Evolutionary conservation across 2,113 vertebrate genomes (phyloP).

Genomic region (Coptodon rendalli): DNA sequence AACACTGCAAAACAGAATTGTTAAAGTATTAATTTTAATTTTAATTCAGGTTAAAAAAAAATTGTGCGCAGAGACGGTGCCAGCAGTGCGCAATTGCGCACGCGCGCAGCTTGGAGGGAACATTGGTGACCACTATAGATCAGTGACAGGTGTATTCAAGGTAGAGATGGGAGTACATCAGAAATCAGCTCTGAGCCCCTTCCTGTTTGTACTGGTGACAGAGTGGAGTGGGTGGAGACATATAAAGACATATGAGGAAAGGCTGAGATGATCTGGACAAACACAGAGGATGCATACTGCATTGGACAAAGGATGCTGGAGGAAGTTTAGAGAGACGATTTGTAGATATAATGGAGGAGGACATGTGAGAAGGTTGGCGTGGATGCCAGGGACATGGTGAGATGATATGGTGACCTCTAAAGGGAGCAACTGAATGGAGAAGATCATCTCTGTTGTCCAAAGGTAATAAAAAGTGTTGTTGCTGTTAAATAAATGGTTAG

Average conservation of each 20-base stretch:
- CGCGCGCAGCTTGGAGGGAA: fast-evolving
- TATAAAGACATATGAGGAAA: background rate
- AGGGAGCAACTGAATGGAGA: background rate
- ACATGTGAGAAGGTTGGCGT: background rate
- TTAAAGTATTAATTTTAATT: background rate
- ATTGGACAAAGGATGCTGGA: background rate
- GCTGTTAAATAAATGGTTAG: background rate
- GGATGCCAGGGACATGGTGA: background rate
- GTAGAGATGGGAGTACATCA: background rate
- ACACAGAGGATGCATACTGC: background rate
- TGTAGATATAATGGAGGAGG: background rate
- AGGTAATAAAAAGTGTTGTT: background rate
- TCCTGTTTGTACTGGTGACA: background rate
- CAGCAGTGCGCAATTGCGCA: background rate
- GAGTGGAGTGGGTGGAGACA: background rate
- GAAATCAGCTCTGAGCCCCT: background rate
- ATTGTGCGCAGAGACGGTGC: fast-evolving
- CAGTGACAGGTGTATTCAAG: background rate
- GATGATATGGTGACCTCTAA: background rate
- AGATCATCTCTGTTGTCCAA: fast-evolving
- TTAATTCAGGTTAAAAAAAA: background rate
- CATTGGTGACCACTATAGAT: background rate
- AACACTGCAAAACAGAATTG: background rate
- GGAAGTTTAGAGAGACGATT: background rate
- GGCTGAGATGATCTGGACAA: background rate